Base-by-base conservation (phyloP, 2,113 vertebrate genomes). In the Dendropsophus ebraccatus region DNA sequence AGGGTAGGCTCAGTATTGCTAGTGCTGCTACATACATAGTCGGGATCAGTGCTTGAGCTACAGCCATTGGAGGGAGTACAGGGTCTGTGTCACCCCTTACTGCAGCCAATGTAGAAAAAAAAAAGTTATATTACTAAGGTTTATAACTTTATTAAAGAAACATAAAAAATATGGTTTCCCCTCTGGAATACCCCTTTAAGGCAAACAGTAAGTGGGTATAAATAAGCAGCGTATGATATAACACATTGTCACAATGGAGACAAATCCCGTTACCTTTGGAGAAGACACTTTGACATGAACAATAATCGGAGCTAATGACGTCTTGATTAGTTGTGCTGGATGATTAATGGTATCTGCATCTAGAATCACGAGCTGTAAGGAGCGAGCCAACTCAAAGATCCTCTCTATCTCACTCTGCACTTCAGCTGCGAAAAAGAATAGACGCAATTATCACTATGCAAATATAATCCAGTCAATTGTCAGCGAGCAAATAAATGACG, bases 321-420 rank as follows among this genome's bases (percentile, higher is more conserved):
- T 99, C 95, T 99, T 99, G 91, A 98, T 96, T 73, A 99, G 96
- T 90, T 99, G 98, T 72, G 96, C 95, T 32, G 98, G 98, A 89
- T 99, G 98, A 87, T 99, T 99, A 89, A 99, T 99, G 28, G 98
- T 99, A 91, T 99, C 98, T 41, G 98, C 98, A 83, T 99, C 98
- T 87, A 99, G 91, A 87, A 99, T 96, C 41, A 99, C 98, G 90
- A 99, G 94, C 89, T 99, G 98, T 6, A 99, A 93, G 82, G 97
- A 97, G 88, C 98, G 93, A 58, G 98, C 97, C 94, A 99, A 89
- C 91, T 99, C 98, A 87, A 99, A 99, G 91, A 99, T 99, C 88
- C 97, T 94, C 87, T 99, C 98, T 9, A 99, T 99, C 89, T 99
- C 98, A 89, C 98, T 99, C 91, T 99, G 98, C 21, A 99, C 98